phyloP scores from a whole-genome alignment of 2,888 invertebrate species.

The Himalopsyche kuldschensis region DNA sequence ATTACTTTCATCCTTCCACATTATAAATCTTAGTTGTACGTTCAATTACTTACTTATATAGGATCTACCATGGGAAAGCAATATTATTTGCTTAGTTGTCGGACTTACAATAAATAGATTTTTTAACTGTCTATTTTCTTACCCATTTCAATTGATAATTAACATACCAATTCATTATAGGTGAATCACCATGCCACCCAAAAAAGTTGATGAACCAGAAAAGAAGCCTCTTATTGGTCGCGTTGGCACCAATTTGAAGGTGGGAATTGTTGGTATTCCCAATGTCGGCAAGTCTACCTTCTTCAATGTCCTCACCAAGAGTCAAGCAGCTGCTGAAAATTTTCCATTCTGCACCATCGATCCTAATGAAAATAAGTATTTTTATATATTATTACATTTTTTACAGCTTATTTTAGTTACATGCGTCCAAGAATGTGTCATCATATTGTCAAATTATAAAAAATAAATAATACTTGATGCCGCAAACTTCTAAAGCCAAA shows the following conservation, averaged over 20 bases:
- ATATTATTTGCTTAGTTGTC: too few relatives aligned
- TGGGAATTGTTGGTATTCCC: slow-evolving; percentile 95
- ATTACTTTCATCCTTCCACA: too few relatives aligned
- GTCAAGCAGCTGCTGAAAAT: slow-evolving; percentile 96
- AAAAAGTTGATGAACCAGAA: slow-evolving; percentile 88
- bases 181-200: slow-evolving; percentile 68
- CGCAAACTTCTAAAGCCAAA: neutral
- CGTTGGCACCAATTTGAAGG: slow-evolving; percentile 93
- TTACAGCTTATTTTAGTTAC: too few relatives aligned
- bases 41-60: too few relatives aligned
- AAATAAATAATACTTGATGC: neutral
- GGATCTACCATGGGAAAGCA: too few relatives aligned
- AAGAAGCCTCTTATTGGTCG: slow-evolving; percentile 90
- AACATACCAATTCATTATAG: neutral
- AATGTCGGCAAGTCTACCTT: slow-evolving; percentile 99
- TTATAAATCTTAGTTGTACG: too few relatives aligned
- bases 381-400: too few relatives aligned
- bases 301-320: slow-evolving; percentile 98
- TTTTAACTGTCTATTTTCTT: too few relatives aligned
- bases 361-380: slow-evolving; percentile 99
- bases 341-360: slow-evolving; percentile 99
- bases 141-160: neutral
- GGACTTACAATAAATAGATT: too few relatives aligned
- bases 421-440: too few relatives aligned
- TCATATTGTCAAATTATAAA: too few relatives aligned